A percentile compares a stretch with the other conserved stretches of the same genome.
Evolutionary conservation across 2,113 vertebrate species (phyloP).

Genomic region (Neodontobutis hainanensis): DNA sequence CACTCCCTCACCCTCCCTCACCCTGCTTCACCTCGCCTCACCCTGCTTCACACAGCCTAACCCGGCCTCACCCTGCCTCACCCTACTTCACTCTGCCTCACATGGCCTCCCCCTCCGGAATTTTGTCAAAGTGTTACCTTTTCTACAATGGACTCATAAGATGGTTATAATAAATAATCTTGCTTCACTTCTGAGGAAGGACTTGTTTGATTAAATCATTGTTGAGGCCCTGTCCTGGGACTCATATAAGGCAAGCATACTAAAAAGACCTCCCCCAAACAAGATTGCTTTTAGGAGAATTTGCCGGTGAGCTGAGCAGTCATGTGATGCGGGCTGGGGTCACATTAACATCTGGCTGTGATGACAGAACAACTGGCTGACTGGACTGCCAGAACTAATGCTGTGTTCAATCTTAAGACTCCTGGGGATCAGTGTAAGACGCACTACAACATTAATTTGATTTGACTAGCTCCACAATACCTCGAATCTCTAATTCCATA

Average conservation of each 20-base stretch:
- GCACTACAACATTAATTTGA: slow-evolving; percentile 1
- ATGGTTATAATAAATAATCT: too few species aligned
- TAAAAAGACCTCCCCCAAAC: background rate
- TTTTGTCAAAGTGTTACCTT: too few species aligned
- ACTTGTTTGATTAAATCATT: too few species aligned
- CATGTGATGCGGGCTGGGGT: slow-evolving; percentile 5
- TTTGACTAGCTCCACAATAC: background rate
- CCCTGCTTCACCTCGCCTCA: too few species aligned
- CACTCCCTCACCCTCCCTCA: too few species aligned
- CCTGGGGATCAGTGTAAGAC: background rate
- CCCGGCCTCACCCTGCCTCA: too few species aligned
- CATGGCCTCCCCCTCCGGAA: too few species aligned
- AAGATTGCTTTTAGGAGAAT: background rate
- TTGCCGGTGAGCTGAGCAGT: background rate
- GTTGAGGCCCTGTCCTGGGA: background rate
- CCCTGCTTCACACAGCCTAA: too few species aligned
- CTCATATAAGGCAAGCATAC: background rate
- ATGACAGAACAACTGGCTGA: background rate
- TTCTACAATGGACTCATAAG: too few species aligned
- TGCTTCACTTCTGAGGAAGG: too few species aligned
- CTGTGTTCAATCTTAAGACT: background rate
- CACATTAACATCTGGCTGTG: slow-evolving; percentile 6
- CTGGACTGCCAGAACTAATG: slow-evolving; percentile 8
- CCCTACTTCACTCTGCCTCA: too few species aligned
- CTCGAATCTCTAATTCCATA: too few species aligned